Conservation (phyloP, 2,888 invertebrate genomes). For the Acronicta leporina region DNA sequence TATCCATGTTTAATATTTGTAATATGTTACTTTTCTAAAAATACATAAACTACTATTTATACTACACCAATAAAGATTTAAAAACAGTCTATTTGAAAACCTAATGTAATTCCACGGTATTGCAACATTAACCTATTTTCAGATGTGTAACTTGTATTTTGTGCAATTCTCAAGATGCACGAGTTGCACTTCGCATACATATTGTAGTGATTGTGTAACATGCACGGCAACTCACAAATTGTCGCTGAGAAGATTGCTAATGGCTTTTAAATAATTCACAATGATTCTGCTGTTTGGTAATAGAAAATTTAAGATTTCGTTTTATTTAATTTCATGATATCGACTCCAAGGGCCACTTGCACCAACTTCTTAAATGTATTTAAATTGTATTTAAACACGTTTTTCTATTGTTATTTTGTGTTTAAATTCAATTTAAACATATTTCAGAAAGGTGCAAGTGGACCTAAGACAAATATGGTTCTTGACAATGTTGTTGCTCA, state of each 20-base stretch:
- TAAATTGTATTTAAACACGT: too few relatives aligned
- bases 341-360: too few relatives aligned
- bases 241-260: neutral
- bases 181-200: slow-evolving; percentile 1
- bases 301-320: neutral
- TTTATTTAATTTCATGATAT: too few relatives aligned
- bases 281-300: neutral
- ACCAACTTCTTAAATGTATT: too few relatives aligned
- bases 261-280: slow-evolving; percentile 9
- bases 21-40: too few relatives aligned
- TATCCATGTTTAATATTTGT: too few relatives aligned
- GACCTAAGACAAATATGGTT: too few relatives aligned
- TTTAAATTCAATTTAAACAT: too few relatives aligned
- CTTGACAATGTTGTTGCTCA: too few relatives aligned
- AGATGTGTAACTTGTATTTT: slow-evolving; percentile 23
- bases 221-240: neutral
- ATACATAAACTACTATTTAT: neutral
- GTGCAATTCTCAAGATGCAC: slow-evolving; percentile 26
- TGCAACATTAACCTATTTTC: slow-evolving; percentile 19
- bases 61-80: neutral
- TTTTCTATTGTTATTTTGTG: too few relatives aligned
- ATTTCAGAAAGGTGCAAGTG: too few relatives aligned
- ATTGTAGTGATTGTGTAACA: slow-evolving; percentile 13
- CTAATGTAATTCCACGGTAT: slow-evolving; percentile 10
- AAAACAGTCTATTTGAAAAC: slow-evolving; percentile 10